Evolutionary conservation across 2,113 vertebrate genomes (phyloP).

Genomic region (Desmodus rotundus): DNA sequence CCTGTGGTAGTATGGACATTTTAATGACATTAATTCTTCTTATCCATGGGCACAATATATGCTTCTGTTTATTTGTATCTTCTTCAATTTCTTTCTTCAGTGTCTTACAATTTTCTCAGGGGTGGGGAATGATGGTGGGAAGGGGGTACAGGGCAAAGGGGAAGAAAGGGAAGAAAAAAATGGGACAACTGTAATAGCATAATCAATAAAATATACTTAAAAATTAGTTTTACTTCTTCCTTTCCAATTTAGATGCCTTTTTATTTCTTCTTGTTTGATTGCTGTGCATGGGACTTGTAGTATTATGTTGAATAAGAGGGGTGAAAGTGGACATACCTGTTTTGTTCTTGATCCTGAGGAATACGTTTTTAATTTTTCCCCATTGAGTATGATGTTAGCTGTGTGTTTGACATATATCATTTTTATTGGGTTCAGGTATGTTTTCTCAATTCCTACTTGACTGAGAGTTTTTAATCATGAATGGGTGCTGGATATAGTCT

Average conservation of each 20-base stretch:
- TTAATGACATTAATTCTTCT: not conserved
- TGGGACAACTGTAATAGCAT: no score
- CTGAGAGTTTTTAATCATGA: not conserved
- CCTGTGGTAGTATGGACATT: not conserved
- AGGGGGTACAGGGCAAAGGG: no score
- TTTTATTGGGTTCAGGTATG: no score
- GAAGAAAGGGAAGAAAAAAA: no score
- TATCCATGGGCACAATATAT: not conserved
- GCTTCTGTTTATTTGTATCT: not conserved
- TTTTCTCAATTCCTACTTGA: no score
- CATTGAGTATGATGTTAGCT: no score
- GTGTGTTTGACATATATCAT: no score
- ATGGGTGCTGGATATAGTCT: not conserved
- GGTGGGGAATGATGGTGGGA: no score
- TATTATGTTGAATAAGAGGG: not conserved
- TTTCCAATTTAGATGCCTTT: not conserved
- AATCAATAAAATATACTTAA: no score
- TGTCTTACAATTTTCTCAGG: not conserved
- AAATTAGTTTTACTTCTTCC: not conserved
- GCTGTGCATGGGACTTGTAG: not conserved
- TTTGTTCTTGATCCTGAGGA: no score
- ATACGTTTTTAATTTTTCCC: no score
- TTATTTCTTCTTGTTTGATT: not conserved
- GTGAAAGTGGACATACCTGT: not conserved
- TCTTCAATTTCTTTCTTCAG: not conserved